Percentiles rank a stretch among this genome's conserved stretches.
These are phyloP conservation scores for Sarotherodon lohbergeri DNA, from an alignment of 2,113 vertebrate species.

Conservation along the genomic window DNA sequence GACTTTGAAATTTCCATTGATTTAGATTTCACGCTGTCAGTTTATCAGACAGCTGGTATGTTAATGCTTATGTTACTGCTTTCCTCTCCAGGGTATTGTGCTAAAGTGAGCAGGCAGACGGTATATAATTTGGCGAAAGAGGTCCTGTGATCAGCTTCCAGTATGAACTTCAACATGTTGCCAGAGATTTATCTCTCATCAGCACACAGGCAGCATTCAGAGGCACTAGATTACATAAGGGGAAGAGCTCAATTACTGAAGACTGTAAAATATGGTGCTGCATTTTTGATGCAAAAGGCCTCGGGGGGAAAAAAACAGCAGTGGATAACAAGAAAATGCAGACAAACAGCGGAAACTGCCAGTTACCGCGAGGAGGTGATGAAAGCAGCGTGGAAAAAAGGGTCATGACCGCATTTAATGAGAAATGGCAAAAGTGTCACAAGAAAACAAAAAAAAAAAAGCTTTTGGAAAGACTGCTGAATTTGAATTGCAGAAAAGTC, in stretches of 20 bases:
- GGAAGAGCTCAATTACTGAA: neutral
- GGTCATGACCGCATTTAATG: conserved; percentile 32
- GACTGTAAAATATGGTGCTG: neutral
- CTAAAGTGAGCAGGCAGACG: neutral
- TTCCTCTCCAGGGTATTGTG: neutral
- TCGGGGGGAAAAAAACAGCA: neutral
- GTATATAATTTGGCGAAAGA: neutral
- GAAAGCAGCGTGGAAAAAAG: neutral
- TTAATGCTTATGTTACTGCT: neutral
- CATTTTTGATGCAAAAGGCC: conserved; percentile 3
- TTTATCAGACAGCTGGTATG: neutral
- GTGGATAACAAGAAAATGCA: neutral
- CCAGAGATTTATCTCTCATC: neutral
- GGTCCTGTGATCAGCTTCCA: neutral
- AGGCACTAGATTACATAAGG: neutral
- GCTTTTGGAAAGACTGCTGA: neutral
- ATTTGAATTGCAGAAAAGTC: neutral
- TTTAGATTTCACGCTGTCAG: conserved; percentile 15
- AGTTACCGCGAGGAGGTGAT: neutral
- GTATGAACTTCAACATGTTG: neutral
- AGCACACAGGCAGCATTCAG: neutral
- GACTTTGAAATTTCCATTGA: neutral
- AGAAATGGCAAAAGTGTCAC: conserved; percentile 36
- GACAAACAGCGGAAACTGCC: neutral
- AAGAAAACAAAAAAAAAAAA: neutral